Percentiles rank a stretch among this genome's conserved stretches.
These are phyloP conservation scores for Carettochelys insculpta DNA, from an alignment of 2,113 vertebrate genomes.

Conservation along the genomic window DNA sequence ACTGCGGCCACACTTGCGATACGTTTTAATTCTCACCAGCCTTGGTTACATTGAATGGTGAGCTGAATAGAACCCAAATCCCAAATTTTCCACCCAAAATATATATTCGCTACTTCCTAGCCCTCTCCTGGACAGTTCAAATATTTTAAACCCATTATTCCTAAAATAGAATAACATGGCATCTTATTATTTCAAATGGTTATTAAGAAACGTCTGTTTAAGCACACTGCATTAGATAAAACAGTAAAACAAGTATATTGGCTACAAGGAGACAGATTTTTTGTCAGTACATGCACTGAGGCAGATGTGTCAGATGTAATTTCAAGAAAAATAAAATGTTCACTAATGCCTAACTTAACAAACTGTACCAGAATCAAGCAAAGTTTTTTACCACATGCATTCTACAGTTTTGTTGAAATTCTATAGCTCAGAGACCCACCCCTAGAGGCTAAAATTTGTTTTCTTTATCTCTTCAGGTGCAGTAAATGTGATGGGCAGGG, in stretches of 20 bases:
- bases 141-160: not conserved
- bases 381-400: not conserved
- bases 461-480: not conserved
- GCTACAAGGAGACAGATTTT: not conserved
- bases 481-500: not conserved
- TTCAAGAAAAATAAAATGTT: not conserved
- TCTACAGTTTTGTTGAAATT: not conserved
- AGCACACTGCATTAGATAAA: not conserved
- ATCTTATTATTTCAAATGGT: not conserved
- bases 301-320: not conserved
- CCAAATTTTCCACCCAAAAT: not conserved
- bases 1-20: not conserved
- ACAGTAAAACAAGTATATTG: not conserved
- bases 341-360: not conserved
- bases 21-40: not conserved
- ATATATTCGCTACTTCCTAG: not conserved
- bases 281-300: not conserved
- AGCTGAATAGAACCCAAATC: not conserved
- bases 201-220: not conserved
- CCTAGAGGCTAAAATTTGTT: not conserved
- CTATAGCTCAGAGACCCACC: not conserved
- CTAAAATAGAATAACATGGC: not conserved
- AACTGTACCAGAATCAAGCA: not conserved
- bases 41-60: not conserved
- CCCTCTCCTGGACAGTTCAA: not conserved